A percentile compares a stretch with the other conserved stretches of the same genome.
phyloP scores from a whole-genome alignment of 2,113 vertebrate species.

The Chloroceryle aenea region DNA sequence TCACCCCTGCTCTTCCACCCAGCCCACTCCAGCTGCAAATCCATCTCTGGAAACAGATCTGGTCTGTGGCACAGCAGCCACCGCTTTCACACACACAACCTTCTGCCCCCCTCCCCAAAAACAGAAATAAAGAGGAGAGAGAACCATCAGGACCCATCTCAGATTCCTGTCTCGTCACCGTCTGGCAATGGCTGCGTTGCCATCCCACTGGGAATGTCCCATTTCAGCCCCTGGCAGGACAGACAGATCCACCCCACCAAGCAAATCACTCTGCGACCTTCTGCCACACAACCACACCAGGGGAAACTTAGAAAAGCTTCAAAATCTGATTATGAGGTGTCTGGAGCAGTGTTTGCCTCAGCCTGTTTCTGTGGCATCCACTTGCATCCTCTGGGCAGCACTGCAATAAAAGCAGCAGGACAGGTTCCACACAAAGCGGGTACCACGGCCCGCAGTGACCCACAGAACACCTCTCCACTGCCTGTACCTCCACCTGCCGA shows the following conservation, averaged over 20 bases:
- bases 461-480: neutral
- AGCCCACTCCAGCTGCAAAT: accelerated
- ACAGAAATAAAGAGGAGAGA: too few relatives aligned
- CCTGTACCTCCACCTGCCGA: neutral
- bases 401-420: neutral
- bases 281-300: accelerated
- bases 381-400: neutral
- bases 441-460: accelerated
- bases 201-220: accelerated
- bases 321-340: accelerated
- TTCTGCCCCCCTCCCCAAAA: too few relatives aligned
- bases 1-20: neutral
- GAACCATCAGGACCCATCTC: accelerated
- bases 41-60: neutral
- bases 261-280: too few relatives aligned
- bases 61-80: accelerated
- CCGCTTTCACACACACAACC: too few relatives aligned
- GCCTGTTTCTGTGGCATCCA: accelerated
- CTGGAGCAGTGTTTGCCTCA: accelerated
- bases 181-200: accelerated
- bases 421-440: neutral
- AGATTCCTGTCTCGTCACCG: accelerated
- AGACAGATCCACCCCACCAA: neutral
- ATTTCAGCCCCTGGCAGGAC: neutral
- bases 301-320: neutral